Base-by-base conservation (phyloP, 2,888 invertebrate genomes). In the Brachyptera putata region DNA sequence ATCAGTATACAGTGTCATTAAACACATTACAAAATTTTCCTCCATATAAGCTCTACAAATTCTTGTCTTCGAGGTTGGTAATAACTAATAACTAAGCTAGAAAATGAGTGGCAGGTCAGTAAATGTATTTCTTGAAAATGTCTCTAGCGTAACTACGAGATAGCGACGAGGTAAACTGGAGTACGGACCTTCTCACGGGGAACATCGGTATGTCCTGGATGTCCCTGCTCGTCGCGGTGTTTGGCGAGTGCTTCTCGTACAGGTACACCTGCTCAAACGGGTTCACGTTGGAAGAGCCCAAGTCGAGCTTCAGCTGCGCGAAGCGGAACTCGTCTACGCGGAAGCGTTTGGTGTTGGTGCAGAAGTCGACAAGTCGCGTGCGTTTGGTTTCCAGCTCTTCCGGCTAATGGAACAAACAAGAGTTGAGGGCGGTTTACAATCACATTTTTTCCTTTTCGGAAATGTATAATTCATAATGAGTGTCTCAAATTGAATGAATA, bases 251-350 rank as follows among this genome's bases (percentile, higher is more conserved):
- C 50, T 60, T 60, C 34, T 48, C 56, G 34, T 57, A 60, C 39
- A 60, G 57, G 39, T 57, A 57, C 18, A 60, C 57, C 22, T 49
- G 46, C 16, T 37, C 39, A 30, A 60, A 57, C 22, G 60, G 60
- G 9, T 60, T 57, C 2, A 9, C 21, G n/a, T 48, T 49, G 13
- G 53, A n/a, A 18, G 53, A 53, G 21, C 53, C 53, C 21, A 36
- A 22, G 53, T 53, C 34, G 34, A 53, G 53, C n/a, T 34, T 34
- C 53, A 53, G 34, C 36, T 53, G 34, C 18, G 36, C 18, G 53
- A 53, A 53, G 7, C 53, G 53, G 9, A 53, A 34, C 9, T 53
- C 53, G 13, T 9, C 34, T 13, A 18, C 16, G 34, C 36, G 21
- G 53, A 5, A 16, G 36, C 53, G 53, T 1, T 2, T 9, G 18